Base-by-base conservation (phyloP, 2,797 vertebrate species). In the Anniella stebbinsi region DNA sequence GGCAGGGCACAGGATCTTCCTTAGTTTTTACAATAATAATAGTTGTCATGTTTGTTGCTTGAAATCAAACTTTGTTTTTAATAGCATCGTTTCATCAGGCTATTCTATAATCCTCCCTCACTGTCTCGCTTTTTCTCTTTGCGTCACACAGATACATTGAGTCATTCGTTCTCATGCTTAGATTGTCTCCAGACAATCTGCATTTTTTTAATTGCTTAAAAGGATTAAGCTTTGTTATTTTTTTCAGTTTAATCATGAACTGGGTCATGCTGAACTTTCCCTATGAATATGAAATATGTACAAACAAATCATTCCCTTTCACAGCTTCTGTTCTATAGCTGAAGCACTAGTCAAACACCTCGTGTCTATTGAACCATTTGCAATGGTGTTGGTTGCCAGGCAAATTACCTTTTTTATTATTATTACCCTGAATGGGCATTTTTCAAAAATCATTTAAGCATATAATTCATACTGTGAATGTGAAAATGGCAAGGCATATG, bases 401-500 rank as follows among this genome's bases (percentile, higher is more conserved):
- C 67, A 88, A 95, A 85, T 8, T 84, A 93, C 91, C 25, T 72
- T 88, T 92, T 92, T 60, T 86, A 92, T 36, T 84, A 48, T 87
- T 93, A 89, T 81, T 89, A 45, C 18, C 78, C 93, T 95, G 90
- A 87, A 92, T 7, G 57, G 3, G 81, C 51, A 92, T 88, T 75
- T 80, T 70, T 66, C 21, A 66, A 91, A 94, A 94, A 83, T 63
- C 36, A 92, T 67, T 77, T 28, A 88, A 54, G 38, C 63, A 60
- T 84, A 70, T 1, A 21, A 93, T 92, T 87, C 87, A n/a, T 80
- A 30, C 17, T n/a, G 67, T 80, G 45, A 84, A 63, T 66, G 25
- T 80, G 45, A 88, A 1, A 93, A 92, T 88, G 93, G 80, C 80
- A 76, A 92, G n/a, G 80, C 63, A 45, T 21, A 88, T 72, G 73